These are phyloP conservation scores for Characodon lateralis DNA, from an alignment of 2,797 vertebrate species.

Conservation along the genomic window DNA sequence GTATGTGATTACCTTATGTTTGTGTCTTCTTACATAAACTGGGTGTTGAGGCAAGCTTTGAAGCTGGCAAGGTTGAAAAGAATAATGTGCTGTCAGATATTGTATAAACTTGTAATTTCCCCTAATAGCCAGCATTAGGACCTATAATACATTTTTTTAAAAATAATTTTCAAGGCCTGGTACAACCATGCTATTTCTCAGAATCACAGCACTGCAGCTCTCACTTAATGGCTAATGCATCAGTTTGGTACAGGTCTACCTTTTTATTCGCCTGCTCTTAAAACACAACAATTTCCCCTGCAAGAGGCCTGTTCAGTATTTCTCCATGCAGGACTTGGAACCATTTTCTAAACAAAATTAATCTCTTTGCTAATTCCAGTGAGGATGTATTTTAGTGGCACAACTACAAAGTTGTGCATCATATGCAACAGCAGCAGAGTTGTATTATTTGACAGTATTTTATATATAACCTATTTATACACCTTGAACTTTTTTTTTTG, in stretches of 20 bases:
- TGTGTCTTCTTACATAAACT: conserved; percentile 10
- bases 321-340: conserved; percentile 16
- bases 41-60: conserved; percentile 12
- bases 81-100: conserved; percentile 18
- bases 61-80: conserved; percentile 18
- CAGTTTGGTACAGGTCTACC: conserved; percentile 34
- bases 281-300: conserved; percentile 29
- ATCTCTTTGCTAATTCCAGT: neutral
- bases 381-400: neutral
- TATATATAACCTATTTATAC: neutral
- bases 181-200: conserved; percentile 16
- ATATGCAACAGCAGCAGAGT: conserved; percentile 6
- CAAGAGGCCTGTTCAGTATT: conserved; percentile 18
- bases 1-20: conserved; percentile 27
- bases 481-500: neutral
- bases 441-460: too few species aligned
- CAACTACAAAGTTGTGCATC: conserved; percentile 19
- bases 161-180: conserved; percentile 1
- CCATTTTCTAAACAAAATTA: conserved; percentile 26
- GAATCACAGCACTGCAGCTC: conserved; percentile 19
- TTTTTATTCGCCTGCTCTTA: conserved; percentile 30
- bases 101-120: conserved; percentile 29
- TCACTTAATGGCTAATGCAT: conserved; percentile 24
- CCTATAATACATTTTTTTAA: neutral
- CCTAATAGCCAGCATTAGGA: conserved; percentile 18